Conservation (phyloP, 2,797 vertebrate species). For the Rhinogobio ventralis region DNA sequence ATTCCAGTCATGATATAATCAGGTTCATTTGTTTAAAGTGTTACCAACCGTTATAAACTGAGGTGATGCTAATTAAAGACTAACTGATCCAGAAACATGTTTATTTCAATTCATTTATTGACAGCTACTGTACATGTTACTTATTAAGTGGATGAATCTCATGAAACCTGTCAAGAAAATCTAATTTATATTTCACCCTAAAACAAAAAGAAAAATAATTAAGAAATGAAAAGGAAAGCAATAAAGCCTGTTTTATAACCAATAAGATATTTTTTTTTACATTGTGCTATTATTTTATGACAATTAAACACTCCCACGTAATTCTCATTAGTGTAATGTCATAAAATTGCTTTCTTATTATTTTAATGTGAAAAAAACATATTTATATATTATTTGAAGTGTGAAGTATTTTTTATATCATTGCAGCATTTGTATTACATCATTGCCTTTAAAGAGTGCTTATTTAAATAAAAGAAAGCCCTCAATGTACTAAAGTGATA, state of each 20-base stretch:
- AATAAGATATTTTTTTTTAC: neutral
- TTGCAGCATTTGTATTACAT: neutral
- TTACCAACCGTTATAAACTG: conserved; percentile 13
- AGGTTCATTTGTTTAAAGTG: conserved; percentile 30
- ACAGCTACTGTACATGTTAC: neutral
- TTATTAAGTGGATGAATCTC: neutral
- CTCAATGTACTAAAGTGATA: neutral
- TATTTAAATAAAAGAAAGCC: neutral
- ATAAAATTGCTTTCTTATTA: neutral
- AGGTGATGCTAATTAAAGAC: conserved; percentile 24
- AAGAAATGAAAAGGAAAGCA: neutral
- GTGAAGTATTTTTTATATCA: neutral
- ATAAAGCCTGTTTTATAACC: neutral
- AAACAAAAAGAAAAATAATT: neutral
- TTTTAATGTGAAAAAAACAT: neutral
- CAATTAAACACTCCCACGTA: neutral
- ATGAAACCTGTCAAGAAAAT: neutral
- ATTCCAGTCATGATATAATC: conserved; percentile 16
- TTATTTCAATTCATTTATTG: conserved; percentile 4
- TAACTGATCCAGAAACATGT: neutral
- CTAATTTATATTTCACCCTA: neutral
- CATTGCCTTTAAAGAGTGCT: neutral
- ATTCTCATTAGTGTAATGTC: neutral
- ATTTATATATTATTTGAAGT: neutral
- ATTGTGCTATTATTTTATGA: conserved; percentile 1